Base-by-base conservation (phyloP, 2,888 invertebrate species). In the Apodemia hepburni region DNA sequence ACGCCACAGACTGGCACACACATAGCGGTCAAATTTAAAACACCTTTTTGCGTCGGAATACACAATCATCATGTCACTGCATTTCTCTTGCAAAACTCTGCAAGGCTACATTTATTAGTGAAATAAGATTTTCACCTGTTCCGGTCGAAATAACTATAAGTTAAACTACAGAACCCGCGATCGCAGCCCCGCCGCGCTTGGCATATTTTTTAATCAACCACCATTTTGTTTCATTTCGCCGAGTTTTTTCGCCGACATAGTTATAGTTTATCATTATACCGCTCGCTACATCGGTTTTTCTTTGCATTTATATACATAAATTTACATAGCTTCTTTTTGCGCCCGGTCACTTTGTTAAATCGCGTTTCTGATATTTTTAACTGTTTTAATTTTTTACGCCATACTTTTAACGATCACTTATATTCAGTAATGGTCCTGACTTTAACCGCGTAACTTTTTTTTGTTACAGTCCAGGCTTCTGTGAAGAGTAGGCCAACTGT, bases 291-390 rank as follows among this genome's bases (percentile, higher is more conserved):
- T 76, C 71, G 74, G 74, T 82, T 68, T 69, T 82, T 80, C 80
- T 78, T 73, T 71, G 65, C 69, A 70, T 77, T 79, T 82, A 81
- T 80, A 80, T 77, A 73, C 75, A 74, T 71, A 71, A 71, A 76
- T 75, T 85, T 79, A 78, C 81, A 82, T 84, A 79, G 75, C 71
- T 71, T 67, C 63, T 66, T 68, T 70, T 68, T 65, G 57, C 38
- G n/a, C 54, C 17, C 61, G 54, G 51, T 42, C 54, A 42, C 27
- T 54, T 61, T 61, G 51, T 61, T 60, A 61, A 61, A 61, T 58
- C 33, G 22, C 33, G 59, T 63, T 54, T 27, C 35, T n/a, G n/a
- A 27, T 38, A 62, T 49, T 33, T 42, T 42, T 35, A 59, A 42
- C 42, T 42, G 42, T 42, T 42, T 42, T 42, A 42, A 42, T 42